Percentiles rank a stretch among this genome's conserved stretches.
These are phyloP conservation scores for Trematomus bernacchii DNA, from an alignment of 2,797 vertebrate species.

Conservation along the genomic window DNA sequence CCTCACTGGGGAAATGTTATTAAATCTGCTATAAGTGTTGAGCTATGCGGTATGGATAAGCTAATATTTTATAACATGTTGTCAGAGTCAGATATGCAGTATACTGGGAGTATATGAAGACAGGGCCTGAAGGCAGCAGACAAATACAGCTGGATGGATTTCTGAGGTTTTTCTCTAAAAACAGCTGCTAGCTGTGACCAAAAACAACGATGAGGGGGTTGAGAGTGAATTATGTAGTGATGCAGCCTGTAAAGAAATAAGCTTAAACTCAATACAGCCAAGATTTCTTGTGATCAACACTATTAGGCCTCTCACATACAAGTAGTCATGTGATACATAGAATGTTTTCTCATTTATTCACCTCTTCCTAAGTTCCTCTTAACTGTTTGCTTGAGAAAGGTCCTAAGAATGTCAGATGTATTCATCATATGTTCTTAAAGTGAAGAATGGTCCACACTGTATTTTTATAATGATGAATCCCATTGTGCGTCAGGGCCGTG, in stretches of 20 bases:
- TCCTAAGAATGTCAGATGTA: too few species aligned
- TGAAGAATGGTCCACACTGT: too few species aligned
- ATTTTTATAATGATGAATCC: too few species aligned
- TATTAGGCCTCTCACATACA: background rate
- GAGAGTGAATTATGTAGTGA: too few species aligned
- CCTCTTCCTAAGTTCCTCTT: too few species aligned
- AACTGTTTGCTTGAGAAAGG: too few species aligned
- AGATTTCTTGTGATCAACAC: background rate
- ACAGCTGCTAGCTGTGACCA: background rate
- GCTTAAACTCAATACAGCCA: background rate
- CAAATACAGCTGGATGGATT: conserved; percentile 2
- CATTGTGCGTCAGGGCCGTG: too few species aligned
- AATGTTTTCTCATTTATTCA: too few species aligned
- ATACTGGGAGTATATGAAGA: conserved; percentile 29
- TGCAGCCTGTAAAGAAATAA: background rate
- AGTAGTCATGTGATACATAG: background rate
- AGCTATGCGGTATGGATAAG: conserved; percentile 23
- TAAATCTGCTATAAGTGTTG: conserved; percentile 13
- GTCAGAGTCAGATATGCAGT: conserved; percentile 34
- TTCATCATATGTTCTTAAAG: too few species aligned
- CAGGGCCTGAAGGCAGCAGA: conserved; percentile 21
- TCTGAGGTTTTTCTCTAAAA: background rate
- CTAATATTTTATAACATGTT: conserved; percentile 43
- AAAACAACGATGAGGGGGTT: too few species aligned
- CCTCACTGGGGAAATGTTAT: background rate